Evolutionary conservation across 2,888 invertebrate species (phyloP).

Genomic region (Schizaphis graminum): DNA sequence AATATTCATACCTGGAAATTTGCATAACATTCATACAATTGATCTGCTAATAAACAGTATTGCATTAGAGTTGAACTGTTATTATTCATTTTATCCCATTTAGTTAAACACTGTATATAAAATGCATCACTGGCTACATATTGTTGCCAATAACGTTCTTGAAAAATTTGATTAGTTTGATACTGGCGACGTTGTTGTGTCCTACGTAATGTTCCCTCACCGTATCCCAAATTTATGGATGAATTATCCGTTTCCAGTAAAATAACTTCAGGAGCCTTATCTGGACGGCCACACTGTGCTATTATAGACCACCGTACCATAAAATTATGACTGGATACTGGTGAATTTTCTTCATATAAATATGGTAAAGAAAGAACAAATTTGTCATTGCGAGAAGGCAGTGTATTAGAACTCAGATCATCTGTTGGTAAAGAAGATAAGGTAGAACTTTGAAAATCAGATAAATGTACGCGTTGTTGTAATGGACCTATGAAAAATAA

Average conservation of each 20-base stretch:
- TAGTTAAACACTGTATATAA: slow-evolving; percentile 24
- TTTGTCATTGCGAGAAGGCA: slow-evolving; percentile 5
- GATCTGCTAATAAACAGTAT: slow-evolving; percentile 50
- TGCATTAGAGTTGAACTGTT: neutral
- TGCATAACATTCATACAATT: slow-evolving; percentile 52
- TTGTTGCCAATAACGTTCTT: slow-evolving; percentile 53
- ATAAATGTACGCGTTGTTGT: slow-evolving; percentile 18
- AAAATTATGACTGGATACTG: neutral
- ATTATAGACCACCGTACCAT: slow-evolving; percentile 46
- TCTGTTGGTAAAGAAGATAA: neutral
- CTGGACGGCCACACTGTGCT: slow-evolving; percentile 30
- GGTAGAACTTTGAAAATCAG: slow-evolving; percentile 47
- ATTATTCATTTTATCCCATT: slow-evolving; percentile 40
- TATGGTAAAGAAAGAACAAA: slow-evolving; percentile 40
- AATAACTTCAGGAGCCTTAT: slow-evolving; percentile 49
- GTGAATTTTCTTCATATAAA: slow-evolving; percentile 4
- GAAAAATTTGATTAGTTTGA: slow-evolving; percentile 5
- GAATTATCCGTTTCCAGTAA: slow-evolving; percentile 27
- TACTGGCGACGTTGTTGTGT: neutral
- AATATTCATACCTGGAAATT: slow-evolving; percentile 49
- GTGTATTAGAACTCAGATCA: neutral
- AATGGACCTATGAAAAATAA: slow-evolving; percentile 38
- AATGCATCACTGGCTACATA: slow-evolving; percentile 46
- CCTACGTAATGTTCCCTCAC: neutral
- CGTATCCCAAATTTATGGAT: neutral